Percentiles rank a stretch among this genome's conserved stretches.
Conservation (phyloP, 2,888 invertebrate genomes). For the Cephus pygmeus region DNA sequence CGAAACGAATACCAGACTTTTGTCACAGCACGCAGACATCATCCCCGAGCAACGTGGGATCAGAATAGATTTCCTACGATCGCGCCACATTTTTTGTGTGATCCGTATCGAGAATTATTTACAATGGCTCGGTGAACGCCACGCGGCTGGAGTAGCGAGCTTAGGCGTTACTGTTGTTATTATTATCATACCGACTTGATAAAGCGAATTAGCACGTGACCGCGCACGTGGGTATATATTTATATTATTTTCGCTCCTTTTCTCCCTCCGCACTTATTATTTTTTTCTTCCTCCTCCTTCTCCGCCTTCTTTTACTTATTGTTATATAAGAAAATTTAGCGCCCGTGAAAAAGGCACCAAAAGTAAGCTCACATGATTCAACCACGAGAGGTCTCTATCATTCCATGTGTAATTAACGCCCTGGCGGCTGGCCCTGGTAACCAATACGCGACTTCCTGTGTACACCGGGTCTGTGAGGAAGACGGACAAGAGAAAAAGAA, state of each 20-base stretch:
- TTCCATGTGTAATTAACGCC: background rate
- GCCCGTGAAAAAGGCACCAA: conserved; percentile 13
- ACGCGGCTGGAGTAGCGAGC: background rate
- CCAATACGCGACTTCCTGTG: background rate
- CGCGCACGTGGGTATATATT: background rate
- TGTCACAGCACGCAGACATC: background rate
- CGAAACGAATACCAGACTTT: background rate
- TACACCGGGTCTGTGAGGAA: background rate
- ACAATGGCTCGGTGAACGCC: background rate
- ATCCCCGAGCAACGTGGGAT: background rate
- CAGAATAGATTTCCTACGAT: background rate
- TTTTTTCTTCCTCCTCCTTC: background rate
- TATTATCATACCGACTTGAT: background rate
- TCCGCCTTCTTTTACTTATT: background rate
- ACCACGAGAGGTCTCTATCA: background rate
- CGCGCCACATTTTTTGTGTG: background rate
- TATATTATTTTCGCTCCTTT: background rate
- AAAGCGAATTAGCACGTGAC: background rate
- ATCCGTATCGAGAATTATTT: background rate
- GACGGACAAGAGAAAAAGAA: background rate
- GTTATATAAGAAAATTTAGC: background rate
- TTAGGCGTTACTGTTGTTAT: background rate
- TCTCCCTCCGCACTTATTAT: background rate
- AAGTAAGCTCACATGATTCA: conserved; percentile 9
- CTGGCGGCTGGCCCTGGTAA: conserved; percentile 2